A percentile compares a stretch with the other conserved stretches of the same genome.
These are phyloP conservation scores for Linurgus olivaceus DNA, from an alignment of 2,797 vertebrate genomes.

Conservation along the genomic window DNA sequence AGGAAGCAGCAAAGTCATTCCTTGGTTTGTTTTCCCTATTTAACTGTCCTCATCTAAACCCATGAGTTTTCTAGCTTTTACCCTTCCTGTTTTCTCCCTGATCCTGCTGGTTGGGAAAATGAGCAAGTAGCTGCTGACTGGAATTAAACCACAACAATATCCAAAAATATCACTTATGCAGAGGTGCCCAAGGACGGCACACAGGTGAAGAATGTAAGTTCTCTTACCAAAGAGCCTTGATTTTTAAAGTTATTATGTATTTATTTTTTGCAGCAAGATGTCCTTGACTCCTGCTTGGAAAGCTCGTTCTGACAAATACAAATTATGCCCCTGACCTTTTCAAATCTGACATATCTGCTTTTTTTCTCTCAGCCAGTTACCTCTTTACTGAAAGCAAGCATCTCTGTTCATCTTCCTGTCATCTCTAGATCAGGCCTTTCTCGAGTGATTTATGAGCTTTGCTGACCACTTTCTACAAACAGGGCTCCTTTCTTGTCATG, in stretches of 20 bases:
- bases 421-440: neutral
- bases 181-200: rapidly evolving
- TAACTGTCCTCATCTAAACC: neutral
- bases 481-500: neutral
- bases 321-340: slow-evolving; percentile 31
- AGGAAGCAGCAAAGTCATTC: neutral
- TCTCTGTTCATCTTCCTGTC: slow-evolving; percentile 41
- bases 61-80: neutral
- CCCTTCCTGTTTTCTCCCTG: neutral
- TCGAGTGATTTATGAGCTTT: neutral
- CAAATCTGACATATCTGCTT: neutral
- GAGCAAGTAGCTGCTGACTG: neutral
- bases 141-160: neutral
- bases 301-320: neutral
- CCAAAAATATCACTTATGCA: neutral
- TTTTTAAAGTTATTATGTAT: neutral
- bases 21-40: neutral
- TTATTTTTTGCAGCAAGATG: neutral
- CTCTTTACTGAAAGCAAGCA: slow-evolving; percentile 5
- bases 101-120: neutral
- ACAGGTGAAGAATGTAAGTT: neutral
- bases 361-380: neutral
- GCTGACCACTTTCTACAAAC: neutral
- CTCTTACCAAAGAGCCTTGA: neutral
- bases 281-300: neutral